Conservation (phyloP, 2,888 invertebrate genomes). For the Aphidoletes aphidimyza region DNA sequence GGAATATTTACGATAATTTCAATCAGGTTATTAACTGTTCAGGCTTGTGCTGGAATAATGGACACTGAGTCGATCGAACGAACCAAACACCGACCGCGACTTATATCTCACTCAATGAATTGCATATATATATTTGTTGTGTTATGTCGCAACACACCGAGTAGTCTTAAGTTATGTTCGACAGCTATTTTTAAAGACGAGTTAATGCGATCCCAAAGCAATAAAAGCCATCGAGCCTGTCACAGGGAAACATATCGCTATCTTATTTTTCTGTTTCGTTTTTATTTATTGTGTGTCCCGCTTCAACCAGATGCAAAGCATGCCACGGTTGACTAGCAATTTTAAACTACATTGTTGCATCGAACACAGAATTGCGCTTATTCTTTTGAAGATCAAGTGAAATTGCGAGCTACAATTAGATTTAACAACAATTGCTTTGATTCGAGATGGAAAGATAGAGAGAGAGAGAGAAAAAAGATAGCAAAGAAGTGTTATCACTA, state of each 20-base stretch:
- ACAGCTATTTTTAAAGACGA: slow-evolving; percentile 19
- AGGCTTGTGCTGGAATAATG: background rate
- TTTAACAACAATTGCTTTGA: background rate
- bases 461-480: background rate
- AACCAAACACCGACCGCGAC: background rate
- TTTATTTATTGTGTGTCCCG: too few relatives aligned
- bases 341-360: background rate
- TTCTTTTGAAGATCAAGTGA: too few relatives aligned
- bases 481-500: background rate
- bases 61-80: background rate
- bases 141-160: too few relatives aligned
- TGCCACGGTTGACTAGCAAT: background rate
- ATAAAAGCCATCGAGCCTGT: slow-evolving; percentile 26
- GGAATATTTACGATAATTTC: slow-evolving; percentile 23
- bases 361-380: too few relatives aligned
- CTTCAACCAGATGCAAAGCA: background rate
- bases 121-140: too few relatives aligned
- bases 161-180: background rate
- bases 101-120: too few relatives aligned
- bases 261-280: background rate
- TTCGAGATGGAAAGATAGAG: background rate
- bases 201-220: slow-evolving; percentile 30
- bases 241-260: slow-evolving; percentile 24
- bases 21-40: slow-evolving; percentile 26
- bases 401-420: background rate